Conservation (phyloP, 2,888 invertebrate genomes). For the Amaurobius ferox region DNA sequence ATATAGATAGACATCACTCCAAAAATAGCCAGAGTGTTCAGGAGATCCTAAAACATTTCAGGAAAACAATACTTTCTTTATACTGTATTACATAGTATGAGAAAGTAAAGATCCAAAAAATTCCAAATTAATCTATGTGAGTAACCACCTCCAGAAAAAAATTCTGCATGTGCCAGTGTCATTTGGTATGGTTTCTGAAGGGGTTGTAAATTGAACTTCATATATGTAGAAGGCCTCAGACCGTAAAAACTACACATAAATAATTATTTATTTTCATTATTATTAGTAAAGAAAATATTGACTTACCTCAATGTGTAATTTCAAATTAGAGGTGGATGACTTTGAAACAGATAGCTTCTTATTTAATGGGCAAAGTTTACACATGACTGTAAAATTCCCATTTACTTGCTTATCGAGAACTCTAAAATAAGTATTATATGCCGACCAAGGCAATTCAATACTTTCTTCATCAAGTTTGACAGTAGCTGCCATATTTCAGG, state of each 20-base stretch:
- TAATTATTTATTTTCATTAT: background rate
- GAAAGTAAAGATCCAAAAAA: no score
- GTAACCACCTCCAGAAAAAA: background rate
- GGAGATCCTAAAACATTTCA: no score
- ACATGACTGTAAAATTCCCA: background rate
- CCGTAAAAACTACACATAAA: background rate
- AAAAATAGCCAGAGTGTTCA: no score
- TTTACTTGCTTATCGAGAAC: background rate
- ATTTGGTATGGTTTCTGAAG: no score
- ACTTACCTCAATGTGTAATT: slow-evolving; percentile 9
- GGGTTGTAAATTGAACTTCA: no score
- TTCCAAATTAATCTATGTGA: background rate
- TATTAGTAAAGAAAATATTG: background rate
- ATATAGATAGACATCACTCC: no score
- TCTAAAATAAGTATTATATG: slow-evolving; percentile 1
- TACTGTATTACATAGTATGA: no score
- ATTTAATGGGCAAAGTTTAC: background rate
- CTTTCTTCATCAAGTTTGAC: background rate
- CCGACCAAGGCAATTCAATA: background rate
- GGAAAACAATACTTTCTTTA: no score
- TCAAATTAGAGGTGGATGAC: slow-evolving; percentile 1
- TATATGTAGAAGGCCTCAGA: no score
- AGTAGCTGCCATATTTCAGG: background rate
- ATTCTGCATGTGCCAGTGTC: no score
- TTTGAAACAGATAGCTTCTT: background rate